Conservation (phyloP, 2,888 invertebrate species). For the Nezara viridula region DNA sequence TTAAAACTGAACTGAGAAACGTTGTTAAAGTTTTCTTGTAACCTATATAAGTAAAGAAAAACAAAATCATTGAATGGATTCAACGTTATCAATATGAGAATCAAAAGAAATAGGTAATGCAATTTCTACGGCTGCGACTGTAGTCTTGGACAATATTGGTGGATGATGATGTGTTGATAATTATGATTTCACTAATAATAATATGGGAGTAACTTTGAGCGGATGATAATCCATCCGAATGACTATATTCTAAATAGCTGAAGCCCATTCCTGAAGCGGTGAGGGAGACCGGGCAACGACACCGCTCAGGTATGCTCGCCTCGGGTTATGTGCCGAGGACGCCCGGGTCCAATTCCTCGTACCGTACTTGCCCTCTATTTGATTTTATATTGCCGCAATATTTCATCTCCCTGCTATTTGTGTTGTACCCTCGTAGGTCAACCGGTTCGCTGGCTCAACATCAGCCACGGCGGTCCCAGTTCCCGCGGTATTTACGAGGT, state of each 20-base stretch:
- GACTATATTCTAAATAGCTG: not conserved
- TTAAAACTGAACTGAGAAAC: no score
- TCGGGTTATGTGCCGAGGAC: constrained; percentile 24
- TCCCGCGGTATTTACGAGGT: not conserved
- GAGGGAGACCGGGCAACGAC: not conserved
- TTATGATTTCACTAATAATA: no score
- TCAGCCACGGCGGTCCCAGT: not conserved
- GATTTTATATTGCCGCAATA: not conserved
- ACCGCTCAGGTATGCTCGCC: not conserved
- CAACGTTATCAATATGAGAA: no score
- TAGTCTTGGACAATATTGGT: no score
- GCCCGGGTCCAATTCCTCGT: constrained; percentile 10
- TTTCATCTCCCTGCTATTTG: not conserved
- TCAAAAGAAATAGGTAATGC: no score
- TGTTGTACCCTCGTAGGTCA: not conserved
- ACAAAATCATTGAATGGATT: no score
- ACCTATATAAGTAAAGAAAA: no score
- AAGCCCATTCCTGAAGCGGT: not conserved
- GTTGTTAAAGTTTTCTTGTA: no score
- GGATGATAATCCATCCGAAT: no score
- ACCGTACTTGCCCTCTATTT: not conserved
- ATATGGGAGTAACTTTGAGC: no score
- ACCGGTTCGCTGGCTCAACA: not conserved
- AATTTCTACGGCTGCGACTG: no score
- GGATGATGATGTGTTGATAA: no score